phyloP scores from a whole-genome alignment of 2,113 vertebrate species.

The Mustela nigripes region DNA sequence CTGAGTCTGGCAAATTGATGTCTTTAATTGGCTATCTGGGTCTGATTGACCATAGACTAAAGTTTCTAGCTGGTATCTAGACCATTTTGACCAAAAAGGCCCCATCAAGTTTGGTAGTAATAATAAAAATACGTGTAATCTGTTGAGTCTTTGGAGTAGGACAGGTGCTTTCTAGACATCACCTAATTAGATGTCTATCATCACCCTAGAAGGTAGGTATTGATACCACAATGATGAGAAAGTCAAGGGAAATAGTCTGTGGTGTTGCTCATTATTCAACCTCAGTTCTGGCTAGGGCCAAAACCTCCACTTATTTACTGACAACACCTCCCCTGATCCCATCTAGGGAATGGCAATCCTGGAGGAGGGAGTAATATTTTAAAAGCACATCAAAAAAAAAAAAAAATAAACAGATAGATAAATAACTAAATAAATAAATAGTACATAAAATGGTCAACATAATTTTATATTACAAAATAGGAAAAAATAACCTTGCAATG shows the following conservation, averaged over 20 bases:
- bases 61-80: background rate
- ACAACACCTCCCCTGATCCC: background rate
- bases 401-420: no score
- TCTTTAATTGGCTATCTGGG: background rate
- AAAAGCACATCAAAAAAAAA: background rate
- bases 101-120: background rate
- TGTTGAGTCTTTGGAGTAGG: background rate
- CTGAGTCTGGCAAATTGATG: background rate
- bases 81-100: background rate
- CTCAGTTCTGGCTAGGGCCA: background rate
- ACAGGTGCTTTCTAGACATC: background rate
- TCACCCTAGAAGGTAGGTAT: background rate
- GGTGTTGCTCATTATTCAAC: background rate
- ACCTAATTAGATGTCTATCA: background rate
- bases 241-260: background rate
- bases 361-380: background rate
- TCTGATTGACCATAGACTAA: background rate
- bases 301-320: background rate
- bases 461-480: slow-evolving; percentile 8
- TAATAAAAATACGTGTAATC: slow-evolving; percentile 22
- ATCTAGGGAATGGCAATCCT: background rate
- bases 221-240: slow-evolving; percentile 9
- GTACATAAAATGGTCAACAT: background rate
- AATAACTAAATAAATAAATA: background rate
- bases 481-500: background rate